Base-by-base conservation (phyloP, 2,888 invertebrate genomes). In the Athalia rosae region DNA sequence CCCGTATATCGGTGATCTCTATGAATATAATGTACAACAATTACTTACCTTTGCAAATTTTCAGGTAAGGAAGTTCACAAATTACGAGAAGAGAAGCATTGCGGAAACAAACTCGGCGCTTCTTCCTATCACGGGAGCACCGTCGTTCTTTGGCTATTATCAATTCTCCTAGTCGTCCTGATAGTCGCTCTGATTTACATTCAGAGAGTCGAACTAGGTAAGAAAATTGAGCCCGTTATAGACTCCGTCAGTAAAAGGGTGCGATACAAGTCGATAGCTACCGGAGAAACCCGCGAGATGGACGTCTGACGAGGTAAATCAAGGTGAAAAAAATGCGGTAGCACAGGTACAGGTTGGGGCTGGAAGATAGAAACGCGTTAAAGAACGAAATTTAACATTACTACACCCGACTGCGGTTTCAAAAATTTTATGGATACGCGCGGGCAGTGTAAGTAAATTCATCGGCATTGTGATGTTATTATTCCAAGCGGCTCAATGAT, bases 191-290 rank as follows among this genome's bases (percentile, higher is more conserved):
- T 94, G 74, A 90, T 92, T 41, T 94, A 94, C 85, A 89, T 93
- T 50, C 94, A 94, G 85, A 91, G 93, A 80, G 91, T 92, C 77
- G 91, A 91, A 79, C 89, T 95, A 64, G 91, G 91, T 80, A 91
- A 90, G 78, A 92, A 92, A 87, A 90, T 94, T 59, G 91, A 91
- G 48, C 94, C 94, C 0, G 90, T 94, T 48, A 90, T 94, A 66
- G 93, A 94, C 81, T 92, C 92, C 76, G 92, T 94, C 58, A 92
- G 93, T 56, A 92, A 93, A 85, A 94, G 94, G 86, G 95, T 95
- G 56, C 94, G 94, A 80, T 95, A 95, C 83, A 94, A 94, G 0
- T 94, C 94, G 7, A 95, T 95, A 82, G 92, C 92, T 78, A 93
- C 92, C 82, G 92, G 91, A 80, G 93, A 93, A 78, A 91, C 87